Base-by-base conservation (phyloP, 2,113 vertebrate genomes). In the Daboia siamensis region DNA sequence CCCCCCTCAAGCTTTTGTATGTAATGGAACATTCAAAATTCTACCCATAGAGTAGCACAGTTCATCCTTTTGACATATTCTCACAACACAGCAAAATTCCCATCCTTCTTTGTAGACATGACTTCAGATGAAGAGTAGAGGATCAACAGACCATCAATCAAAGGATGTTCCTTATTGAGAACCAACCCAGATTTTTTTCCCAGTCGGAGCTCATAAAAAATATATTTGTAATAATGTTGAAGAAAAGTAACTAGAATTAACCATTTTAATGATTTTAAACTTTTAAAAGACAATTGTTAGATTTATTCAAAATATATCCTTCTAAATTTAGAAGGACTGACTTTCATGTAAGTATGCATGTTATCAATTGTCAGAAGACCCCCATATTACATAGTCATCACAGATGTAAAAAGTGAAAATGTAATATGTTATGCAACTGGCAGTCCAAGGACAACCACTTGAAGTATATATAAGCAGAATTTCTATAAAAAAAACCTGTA, bases 401-500 rank as follows among this genome's bases (percentile, higher is more conserved):
- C 33, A 93, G 29, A 26, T 87, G 52, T 44, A 94, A n/a, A 94
- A 89, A 93, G 12, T 26, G 0, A 89, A 92, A 90, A 44, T 4
- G 80, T n/a, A 94, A 24, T 39, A 51, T 2, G 17, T 33, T 86
- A 64, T 48, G 91, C 44, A 8, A 26, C 88, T 55, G 64, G 80
- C 92, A 57, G 92, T 61, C 94, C 91, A 94, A 91, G 0, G 89
- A 59, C 90, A 87, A 15, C 12, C 17, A 92, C 39, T 85, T 13
- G 23, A 92, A 92, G 86, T 48, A 87, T 93, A n/a, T 8, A 23
- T 52, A 85, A 86, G 20, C 46, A 57, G 57, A 0, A 2, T 51
- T 90, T 48, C 69, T 86, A 94, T 90, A 96, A 95, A 94, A 95
- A 94, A 94, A 94, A 90, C 64, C 74, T 95, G 94, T 48, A 44